phyloP scores from a whole-genome alignment of 2,888 invertebrate species.

The Caenorhabditis auriculariae region DNA sequence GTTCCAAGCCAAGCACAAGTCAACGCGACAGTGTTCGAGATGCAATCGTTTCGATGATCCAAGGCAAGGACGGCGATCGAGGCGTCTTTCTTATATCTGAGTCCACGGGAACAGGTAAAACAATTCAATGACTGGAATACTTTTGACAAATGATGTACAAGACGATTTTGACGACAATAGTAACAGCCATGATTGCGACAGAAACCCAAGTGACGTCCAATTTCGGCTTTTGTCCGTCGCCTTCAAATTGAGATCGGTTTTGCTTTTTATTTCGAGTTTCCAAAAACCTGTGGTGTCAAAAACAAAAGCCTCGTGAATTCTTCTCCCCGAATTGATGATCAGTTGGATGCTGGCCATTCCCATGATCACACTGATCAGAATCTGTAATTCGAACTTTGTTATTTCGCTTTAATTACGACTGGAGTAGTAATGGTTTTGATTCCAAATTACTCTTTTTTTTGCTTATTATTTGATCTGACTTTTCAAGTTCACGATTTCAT shows the following conservation, averaged over 20 bases:
- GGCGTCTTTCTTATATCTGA: slow-evolving; percentile 57
- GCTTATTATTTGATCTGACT: too few relatives aligned
- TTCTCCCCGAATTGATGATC: slow-evolving; percentile 51
- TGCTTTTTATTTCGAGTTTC: not conserved
- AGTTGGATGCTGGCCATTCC: slow-evolving; percentile 66
- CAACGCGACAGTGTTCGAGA: slow-evolving; percentile 67
- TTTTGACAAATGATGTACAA: slow-evolving; percentile 55
- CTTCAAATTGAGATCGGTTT: not conserved
- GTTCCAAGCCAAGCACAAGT: slow-evolving; percentile 63
- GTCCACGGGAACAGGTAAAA: too few relatives aligned
- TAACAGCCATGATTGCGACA: slow-evolving; percentile 57
- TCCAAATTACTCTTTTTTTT: not conserved
- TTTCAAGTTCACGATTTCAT: too few relatives aligned
- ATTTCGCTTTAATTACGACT: not conserved
- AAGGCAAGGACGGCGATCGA: slow-evolving; percentile 65
- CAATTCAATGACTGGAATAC: slow-evolving; percentile 20
- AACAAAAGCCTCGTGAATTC: slow-evolving; percentile 20
- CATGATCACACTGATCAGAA: slow-evolving; percentile 67
- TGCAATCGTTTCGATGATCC: slow-evolving; percentile 68
- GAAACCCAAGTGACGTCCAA: slow-evolving; percentile 56
- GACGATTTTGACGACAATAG: slow-evolving; percentile 51
- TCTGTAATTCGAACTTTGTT: slow-evolving; percentile 23
- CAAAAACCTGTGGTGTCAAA: slow-evolving; percentile 2
- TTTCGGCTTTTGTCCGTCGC: slow-evolving; percentile 6
- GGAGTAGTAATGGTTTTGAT: not conserved